phyloP scores from a whole-genome alignment of 2,888 invertebrate species.

The Tanypteryx hageni region DNA sequence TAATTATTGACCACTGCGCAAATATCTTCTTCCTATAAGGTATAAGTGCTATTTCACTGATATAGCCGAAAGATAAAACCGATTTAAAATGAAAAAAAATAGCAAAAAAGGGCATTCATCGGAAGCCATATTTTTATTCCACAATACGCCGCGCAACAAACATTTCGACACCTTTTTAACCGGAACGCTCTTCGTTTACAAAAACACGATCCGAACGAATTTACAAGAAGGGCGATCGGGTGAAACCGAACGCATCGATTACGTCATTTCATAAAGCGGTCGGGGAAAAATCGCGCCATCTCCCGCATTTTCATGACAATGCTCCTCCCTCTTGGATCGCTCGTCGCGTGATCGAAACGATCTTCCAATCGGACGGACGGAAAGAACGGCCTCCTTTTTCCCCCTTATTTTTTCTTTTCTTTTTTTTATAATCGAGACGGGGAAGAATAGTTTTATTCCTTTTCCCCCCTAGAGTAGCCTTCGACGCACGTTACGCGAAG shows the following conservation, averaged over 20 bases:
- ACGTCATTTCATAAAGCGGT: not conserved
- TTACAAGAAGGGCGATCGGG: not conserved
- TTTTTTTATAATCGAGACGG: not conserved
- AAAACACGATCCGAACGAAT: not conserved
- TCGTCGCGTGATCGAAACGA: not conserved
- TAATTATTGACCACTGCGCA: too few species aligned
- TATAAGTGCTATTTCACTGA: too few species aligned
- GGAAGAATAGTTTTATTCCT: not conserved
- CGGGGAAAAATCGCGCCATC: not conserved
- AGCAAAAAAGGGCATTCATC: not conserved
- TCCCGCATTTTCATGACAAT: not conserved
- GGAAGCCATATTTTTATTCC: not conserved
- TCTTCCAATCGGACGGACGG: not conserved
- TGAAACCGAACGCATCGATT: conserved; percentile 1
- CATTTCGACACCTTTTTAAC: not conserved
- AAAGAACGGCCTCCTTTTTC: not conserved
- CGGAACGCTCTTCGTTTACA: not conserved
- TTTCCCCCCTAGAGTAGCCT: not conserved
- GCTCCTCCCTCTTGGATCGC: not conserved
- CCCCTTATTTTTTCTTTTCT: not conserved
- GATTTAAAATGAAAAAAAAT: not conserved
- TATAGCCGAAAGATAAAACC: too few species aligned
- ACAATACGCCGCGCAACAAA: not conserved
- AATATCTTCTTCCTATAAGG: too few species aligned
- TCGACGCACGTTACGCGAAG: not conserved